A percentile compares a stretch with the other conserved stretches of the same genome.
These are phyloP conservation scores for Synanthedon andrenaeformis DNA, from an alignment of 2,888 invertebrate species.

Conservation along the genomic window DNA sequence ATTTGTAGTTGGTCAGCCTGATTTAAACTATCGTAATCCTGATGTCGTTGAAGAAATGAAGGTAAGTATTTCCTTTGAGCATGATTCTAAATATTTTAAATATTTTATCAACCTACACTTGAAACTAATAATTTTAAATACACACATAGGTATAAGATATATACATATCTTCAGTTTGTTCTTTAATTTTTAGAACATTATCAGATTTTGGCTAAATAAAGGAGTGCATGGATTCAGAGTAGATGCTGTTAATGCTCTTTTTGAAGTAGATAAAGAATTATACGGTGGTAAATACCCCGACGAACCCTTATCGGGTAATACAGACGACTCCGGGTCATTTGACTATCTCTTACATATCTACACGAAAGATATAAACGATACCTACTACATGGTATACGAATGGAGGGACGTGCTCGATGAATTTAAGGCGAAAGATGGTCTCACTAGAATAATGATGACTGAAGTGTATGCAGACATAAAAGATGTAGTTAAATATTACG, in stretches of 20 bases:
- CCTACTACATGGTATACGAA: slow-evolving; percentile 74
- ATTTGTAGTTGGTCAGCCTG: slow-evolving; percentile 78
- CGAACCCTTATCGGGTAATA: slow-evolving; percentile 63
- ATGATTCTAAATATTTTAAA: not conserved
- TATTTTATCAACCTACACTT: no score
- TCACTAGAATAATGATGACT: slow-evolving; percentile 78
- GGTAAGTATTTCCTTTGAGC: slow-evolving; percentile 19
- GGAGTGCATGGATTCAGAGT: slow-evolving; percentile 91
- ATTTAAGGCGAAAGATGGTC: slow-evolving; percentile 50
- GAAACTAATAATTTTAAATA: not conserved
- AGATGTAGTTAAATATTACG: slow-evolving; percentile 75
- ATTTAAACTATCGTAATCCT: slow-evolving; percentile 79
- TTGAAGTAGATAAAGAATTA: slow-evolving; percentile 65
- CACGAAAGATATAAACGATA: slow-evolving; percentile 73
- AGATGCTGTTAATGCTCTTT: slow-evolving; percentile 78
- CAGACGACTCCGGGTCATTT: slow-evolving; percentile 58
- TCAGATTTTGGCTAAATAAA: slow-evolving; percentile 84
- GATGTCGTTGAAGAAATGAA: slow-evolving; percentile 73
- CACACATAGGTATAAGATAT: no score
- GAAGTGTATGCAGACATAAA: slow-evolving; percentile 77
- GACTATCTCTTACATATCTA: slow-evolving; percentile 72
- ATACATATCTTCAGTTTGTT: no score
- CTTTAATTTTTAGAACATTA: slow-evolving; percentile 55
- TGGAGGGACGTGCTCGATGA: slow-evolving; percentile 75
- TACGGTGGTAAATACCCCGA: slow-evolving; percentile 60